A percentile compares a stretch with the other conserved stretches of the same genome.
Conservation (phyloP, 92 coral and sea anemone species). For the Actinostola sp. region DNA sequence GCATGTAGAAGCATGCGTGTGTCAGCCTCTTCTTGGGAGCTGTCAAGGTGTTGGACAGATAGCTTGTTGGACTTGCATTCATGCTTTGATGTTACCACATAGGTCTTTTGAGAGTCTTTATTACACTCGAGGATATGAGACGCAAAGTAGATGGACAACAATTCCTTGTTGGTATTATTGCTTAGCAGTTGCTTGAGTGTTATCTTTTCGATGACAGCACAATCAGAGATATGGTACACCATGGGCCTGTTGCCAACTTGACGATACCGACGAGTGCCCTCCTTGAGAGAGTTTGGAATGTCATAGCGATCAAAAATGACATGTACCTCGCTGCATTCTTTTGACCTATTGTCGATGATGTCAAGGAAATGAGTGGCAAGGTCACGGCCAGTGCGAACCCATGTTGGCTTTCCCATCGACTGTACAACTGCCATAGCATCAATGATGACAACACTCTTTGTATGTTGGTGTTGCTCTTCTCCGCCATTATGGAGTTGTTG, state of each 20-base stretch:
- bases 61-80: constrained; percentile 35
- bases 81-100: constrained; percentile 36
- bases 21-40: constrained; percentile 41
- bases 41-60: constrained; percentile 25
- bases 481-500: constrained; percentile 6
- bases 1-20: constrained; percentile 45
- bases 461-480: constrained; percentile 13
- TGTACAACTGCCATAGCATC: constrained; percentile 68
- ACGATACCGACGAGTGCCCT: constrained; percentile 41
- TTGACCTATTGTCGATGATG: constrained; percentile 38
- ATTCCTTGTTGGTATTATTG: constrained; percentile 34
- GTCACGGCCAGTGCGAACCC: constrained; percentile 44
- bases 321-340: constrained; percentile 22
- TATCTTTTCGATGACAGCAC: constrained; percentile 56
- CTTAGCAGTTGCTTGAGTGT: constrained; percentile 38
- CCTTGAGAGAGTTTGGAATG: constrained; percentile 44
- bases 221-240: constrained; percentile 40
- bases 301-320: constrained; percentile 44
- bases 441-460: constrained; percentile 25
- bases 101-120: constrained; percentile 29
- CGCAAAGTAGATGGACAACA: constrained; percentile 29
- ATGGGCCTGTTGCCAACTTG: constrained; percentile 37
- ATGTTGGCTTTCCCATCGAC: constrained; percentile 66
- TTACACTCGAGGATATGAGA: constrained; percentile 41
- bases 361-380: constrained; percentile 52